Evolutionary conservation across 1,140 invertebrate species (phyloP).

Genomic region (Drosophila ironensis): DNA sequence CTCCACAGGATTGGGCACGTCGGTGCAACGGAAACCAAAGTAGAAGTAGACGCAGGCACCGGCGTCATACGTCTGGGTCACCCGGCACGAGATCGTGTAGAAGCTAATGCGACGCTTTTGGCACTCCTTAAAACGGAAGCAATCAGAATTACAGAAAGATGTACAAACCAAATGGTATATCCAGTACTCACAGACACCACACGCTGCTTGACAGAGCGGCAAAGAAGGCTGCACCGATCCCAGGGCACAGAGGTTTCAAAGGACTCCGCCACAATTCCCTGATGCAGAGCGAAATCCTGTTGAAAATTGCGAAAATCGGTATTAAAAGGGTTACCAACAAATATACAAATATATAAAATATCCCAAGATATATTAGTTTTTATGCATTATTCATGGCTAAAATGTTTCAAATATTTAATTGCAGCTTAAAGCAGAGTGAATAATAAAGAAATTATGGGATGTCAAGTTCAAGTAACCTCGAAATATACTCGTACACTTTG

Average conservation of each 20-base stretch:
- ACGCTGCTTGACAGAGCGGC: constrained; percentile 94
- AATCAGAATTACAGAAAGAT: too few relatives aligned
- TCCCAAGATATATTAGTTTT: too few relatives aligned
- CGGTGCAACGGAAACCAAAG: constrained; percentile 93
- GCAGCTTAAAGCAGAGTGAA: too few relatives aligned
- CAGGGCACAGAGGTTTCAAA: constrained; percentile 99
- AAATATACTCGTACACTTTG: too few relatives aligned
- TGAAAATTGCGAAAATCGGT: too few relatives aligned
- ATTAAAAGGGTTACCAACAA: too few relatives aligned
- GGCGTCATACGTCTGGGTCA: constrained; percentile 97
- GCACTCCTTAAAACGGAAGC: constrained; percentile 88
- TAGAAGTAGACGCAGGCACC: constrained; percentile 99
- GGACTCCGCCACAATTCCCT: constrained; percentile 95
- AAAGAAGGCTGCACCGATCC: constrained; percentile 93
- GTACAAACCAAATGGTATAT: too few relatives aligned
- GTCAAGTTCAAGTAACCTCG: too few relatives aligned
- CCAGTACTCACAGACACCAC: constrained; percentile 82
- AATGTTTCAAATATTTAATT: too few relatives aligned
- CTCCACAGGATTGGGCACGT: constrained; percentile 88
- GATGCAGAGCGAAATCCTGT: constrained; percentile 95
- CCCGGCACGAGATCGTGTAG: constrained; percentile 90
- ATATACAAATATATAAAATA: too few relatives aligned
- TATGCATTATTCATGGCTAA: too few relatives aligned
- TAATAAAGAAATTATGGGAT: too few relatives aligned
- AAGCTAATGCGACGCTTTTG: constrained; percentile 84